Evolutionary conservation across 2,888 invertebrate species (phyloP), one percentile per base, ranked within the genome.

Genomic region (Microctonus aethiopoides): DNA sequence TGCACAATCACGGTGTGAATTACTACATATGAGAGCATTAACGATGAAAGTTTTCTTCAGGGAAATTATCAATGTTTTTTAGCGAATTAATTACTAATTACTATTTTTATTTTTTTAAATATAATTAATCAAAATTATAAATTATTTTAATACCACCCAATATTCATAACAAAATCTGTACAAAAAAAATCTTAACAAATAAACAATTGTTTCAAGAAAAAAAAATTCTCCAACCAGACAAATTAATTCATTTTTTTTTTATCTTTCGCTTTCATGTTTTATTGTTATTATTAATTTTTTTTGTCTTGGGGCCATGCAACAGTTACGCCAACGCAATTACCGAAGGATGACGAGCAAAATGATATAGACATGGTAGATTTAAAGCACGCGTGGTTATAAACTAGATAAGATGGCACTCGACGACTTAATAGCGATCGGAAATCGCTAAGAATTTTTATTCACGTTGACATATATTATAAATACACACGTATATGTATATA

Each of bases 261-360:
- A n/a, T 39, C 16, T n/a, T 13, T 13, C 13, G 10, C 26, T 46
- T 16, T 16, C 16, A 24, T 22, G 39, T 36, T 60, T 10, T n/a
- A 22, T 34, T 16, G 22, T 13, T 39, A n/a, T 7, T 1, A 13
- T 61, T 54, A 20, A 52, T 57, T 56, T 56, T 29, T 29, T 66
- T 32, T 66, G n/a, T 24, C 32, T 46, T 29, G 22, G 68, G 41
- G 70, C 41, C 63, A 67, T 68, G 70, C 71, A 72, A 69, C 61
- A 65, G 67, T 74, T 74, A 72, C 73, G 72, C 72, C 72, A 75
- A 68, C 72, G 74, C 70, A 68, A 72, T 72, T 67, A 72, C 68
- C 72, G 56, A 68, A 72, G 74, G 68, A 75, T 74, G 72, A 73
- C 61, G 51, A 56, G 60, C 52, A 20, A n/a, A 26, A 54, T 56